phyloP scores from a whole-genome alignment of 2,888 invertebrate genomes.

The Rhyacophila evoluta region DNA sequence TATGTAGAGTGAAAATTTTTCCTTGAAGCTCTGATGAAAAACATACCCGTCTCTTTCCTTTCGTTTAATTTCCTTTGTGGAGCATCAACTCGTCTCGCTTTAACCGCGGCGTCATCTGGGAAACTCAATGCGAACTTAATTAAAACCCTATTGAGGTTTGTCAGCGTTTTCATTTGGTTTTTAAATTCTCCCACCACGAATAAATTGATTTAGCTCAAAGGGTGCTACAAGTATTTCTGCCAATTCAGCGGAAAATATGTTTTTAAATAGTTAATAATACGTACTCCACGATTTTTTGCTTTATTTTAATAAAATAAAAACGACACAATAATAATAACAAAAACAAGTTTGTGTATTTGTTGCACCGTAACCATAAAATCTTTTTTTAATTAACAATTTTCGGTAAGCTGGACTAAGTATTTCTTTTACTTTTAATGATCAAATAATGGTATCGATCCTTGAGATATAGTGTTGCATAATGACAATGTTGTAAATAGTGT shows the following conservation, averaged over 20 bases:
- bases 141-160: conserved; percentile 23
- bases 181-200: conserved; percentile 12
- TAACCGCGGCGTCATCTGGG: conserved; percentile 13
- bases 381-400: too few species aligned
- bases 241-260: background rate
- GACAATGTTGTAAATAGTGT: too few species aligned
- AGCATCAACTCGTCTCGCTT: background rate
- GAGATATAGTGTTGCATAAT: too few species aligned
- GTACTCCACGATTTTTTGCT: background rate
- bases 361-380: too few species aligned
- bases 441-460: too few species aligned
- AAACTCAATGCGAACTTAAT: conserved; percentile 23
- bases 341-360: too few species aligned
- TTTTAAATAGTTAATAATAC: background rate
- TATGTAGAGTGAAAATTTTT: conserved; percentile 2
- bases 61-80: conserved; percentile 8
- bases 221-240: background rate
- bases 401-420: too few species aligned
- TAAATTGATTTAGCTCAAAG: conserved; percentile 9
- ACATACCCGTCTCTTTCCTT: background rate
- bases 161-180: conserved; percentile 28
- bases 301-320: background rate
- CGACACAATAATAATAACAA: too few species aligned
- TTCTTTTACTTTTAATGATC: too few species aligned
- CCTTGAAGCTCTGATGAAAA: conserved; percentile 8